Base-by-base conservation (phyloP, 1,140 invertebrate species). In the Marisa cornuarietis region DNA sequence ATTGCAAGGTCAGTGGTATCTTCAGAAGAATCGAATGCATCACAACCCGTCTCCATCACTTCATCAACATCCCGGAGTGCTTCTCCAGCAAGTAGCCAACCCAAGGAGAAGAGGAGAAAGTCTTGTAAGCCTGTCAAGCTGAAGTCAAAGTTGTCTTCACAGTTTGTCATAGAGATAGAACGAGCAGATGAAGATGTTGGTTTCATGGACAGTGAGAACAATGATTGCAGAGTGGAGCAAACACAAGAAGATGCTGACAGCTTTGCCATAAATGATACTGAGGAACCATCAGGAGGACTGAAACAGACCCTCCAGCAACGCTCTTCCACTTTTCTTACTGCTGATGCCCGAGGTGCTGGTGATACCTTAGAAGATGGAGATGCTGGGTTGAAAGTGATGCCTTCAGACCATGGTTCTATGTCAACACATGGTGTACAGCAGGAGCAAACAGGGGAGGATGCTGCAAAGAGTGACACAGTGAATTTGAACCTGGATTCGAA, bases 91-190 rank as follows among this genome's bases (percentile, higher is more conserved):
- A 6, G 65, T 22, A 68, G 22, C 65, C 22, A 11, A n/a, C 11
- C 13, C 65, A 68, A 22, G 22, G 54, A 58, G 16, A 58, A 58
- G 8, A 68, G 65, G 26, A n/a, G 65, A 31, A 68, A 68, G 65
- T 68, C 65, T 24, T 13, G 11, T 13, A 68, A 68, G 26, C 65
- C 65, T 18, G 65, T 68, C 13, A 68, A 68, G 26, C 22, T 24
- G 11, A 24, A 10, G 65, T 5, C 6, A 68, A 68, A 68, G n/a
- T 13, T 13, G 22, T 6, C n/a, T n/a, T 68, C 65, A 5, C n/a
- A 68, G 22, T 68, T 68, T 13, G 65, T 68, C n/a, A 68, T 68
- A 13, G 65, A 68, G 11, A 68, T 68, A n/a, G 65, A 68, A n/a
- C 6, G 65, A 68, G 65, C 65, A 68, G 65, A 68, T 4, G 65